Base-by-base conservation (phyloP, 2,113 vertebrate genomes). In the Colossoma macropomum region DNA sequence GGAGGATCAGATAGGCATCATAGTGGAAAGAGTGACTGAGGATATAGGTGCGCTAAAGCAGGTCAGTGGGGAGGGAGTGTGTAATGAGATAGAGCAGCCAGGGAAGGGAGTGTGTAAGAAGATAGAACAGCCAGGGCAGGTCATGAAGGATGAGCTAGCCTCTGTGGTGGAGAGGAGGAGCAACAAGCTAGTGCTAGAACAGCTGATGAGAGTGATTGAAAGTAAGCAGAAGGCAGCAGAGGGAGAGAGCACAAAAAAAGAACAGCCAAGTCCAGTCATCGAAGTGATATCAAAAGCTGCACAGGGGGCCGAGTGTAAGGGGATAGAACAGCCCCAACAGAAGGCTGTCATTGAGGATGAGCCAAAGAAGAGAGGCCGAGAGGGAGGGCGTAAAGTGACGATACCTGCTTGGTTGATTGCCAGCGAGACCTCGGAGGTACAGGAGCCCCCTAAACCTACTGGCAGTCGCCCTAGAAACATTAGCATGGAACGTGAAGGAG, bases 11-110 rank as follows among this genome's bases (percentile, higher is more conserved):
- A 45, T 32, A 65, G 74, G 50, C 10, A n/a, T 38, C 3, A 10
- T 15, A 9, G 2, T 4, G 4, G 75, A 84, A 10, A 87, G 2
- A 69, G 71, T 56, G 7, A 13, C 63, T 0, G 83, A 89, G 32
- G 82, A 81, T 74, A 88, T 19, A 1, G 84, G 84, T 41, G 92
- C 91, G 15, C 87, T 85, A 2, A 84, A 87, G 30, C 88, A 83
- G 13, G 87, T 90, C 68, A 84, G 90, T 9, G 86, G 92, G 41
- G 87, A 88, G 3, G 86, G 75, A 0, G 52, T 81, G 80, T 2
- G 54, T 62, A 62, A 62, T 25, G 25, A 62, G 25, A 13, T 62
- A 25, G n/a, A 62, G 59, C n/a, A 62, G 25, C 59, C 11, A 8
- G 60, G 38, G 0, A 86, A 88, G 38, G 75, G 19, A 25, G 69